Evolutionary conservation across 2,888 invertebrate species (phyloP).

Genomic region (Cryptops parisi): DNA sequence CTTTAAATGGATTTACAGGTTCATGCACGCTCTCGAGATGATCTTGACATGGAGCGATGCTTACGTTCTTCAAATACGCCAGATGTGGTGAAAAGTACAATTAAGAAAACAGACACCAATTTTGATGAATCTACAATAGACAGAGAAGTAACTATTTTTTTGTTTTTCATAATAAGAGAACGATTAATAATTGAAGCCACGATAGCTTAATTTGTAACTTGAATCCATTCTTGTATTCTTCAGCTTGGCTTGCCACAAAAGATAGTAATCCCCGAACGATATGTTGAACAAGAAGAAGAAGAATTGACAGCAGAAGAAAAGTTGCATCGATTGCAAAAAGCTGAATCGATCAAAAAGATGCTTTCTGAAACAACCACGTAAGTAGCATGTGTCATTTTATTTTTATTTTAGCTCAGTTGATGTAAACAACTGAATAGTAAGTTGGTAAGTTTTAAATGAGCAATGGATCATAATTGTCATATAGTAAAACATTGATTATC

Average conservation of each 20-base stretch:
- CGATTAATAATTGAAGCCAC: too few species aligned
- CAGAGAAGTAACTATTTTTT: conserved; percentile 31
- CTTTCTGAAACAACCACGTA: conserved; percentile 38
- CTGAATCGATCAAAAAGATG: conserved; percentile 83
- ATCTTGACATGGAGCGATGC: conserved; percentile 68
- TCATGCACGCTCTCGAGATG: conserved; percentile 23
- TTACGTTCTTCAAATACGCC: conserved; percentile 53
- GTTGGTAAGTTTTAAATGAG: too few species aligned
- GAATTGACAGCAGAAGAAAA: conserved; percentile 73
- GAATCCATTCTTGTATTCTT: conserved; percentile 27
- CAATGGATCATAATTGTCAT: too few species aligned
- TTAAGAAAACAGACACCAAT: conserved; percentile 44
- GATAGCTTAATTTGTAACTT: too few species aligned
- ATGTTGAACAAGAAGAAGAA: conserved; percentile 67
- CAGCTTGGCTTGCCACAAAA: conserved; percentile 75
- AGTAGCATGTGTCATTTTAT: too few species aligned
- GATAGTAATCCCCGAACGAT: conserved; percentile 80
- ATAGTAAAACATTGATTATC: too few species aligned
- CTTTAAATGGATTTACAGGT: conserved; percentile 14
- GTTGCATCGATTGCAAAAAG: conserved; percentile 66
- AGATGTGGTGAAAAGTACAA: conserved; percentile 71
- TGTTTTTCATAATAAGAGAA: too few species aligned
- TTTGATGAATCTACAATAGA: conserved; percentile 72
- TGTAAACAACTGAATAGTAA: too few species aligned
- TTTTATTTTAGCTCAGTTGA: too few species aligned